Evolutionary conservation across 1,140 invertebrate genomes (phyloP).

Genomic region (Calliopsis andreniformis): DNA sequence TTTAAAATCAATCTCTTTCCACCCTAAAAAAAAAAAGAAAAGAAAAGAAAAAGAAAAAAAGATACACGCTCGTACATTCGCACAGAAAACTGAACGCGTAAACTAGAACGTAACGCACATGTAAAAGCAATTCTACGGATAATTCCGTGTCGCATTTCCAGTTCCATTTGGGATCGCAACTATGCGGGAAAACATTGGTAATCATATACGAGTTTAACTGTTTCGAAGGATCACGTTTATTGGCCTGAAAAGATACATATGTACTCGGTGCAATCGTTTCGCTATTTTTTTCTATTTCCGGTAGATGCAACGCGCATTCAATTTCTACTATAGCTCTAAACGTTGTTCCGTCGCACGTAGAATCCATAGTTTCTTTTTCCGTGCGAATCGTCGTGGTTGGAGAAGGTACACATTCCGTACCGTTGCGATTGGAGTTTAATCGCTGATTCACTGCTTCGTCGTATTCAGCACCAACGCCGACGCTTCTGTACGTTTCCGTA

Average conservation of each 20-base stretch:
- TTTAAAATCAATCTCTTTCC: constrained; percentile 84
- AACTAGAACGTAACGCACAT: constrained; percentile 74
- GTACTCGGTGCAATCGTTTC: constrained; percentile 81
- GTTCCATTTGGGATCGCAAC: constrained; percentile 83
- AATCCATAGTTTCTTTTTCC: constrained; percentile 22
- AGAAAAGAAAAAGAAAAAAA: too few species aligned
- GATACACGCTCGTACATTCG: constrained; percentile 21
- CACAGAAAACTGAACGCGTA: background rate
- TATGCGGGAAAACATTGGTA: constrained; percentile 81
- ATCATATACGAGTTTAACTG: constrained; percentile 74
- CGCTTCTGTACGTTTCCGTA: constrained; percentile 75
- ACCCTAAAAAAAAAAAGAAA: constrained; percentile 79
- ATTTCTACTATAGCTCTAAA: constrained; percentile 82
- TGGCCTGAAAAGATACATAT: constrained; percentile 84
- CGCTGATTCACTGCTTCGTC: constrained; percentile 65
- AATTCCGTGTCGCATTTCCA: constrained; percentile 82
- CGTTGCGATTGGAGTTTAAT: constrained; percentile 29
- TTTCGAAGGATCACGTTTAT: constrained; percentile 70
- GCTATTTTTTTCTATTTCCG: constrained; percentile 77
- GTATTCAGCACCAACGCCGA: constrained; percentile 78
- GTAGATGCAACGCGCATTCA: constrained; percentile 83
- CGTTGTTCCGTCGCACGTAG: constrained; percentile 12
- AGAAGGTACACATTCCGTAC: constrained; percentile 31
- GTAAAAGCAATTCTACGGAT: constrained; percentile 81
- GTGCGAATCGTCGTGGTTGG: background rate